These are phyloP conservation scores for Aegotheles bennettii DNA, from an alignment of 2,113 vertebrate genomes.

Conservation along the genomic window DNA sequence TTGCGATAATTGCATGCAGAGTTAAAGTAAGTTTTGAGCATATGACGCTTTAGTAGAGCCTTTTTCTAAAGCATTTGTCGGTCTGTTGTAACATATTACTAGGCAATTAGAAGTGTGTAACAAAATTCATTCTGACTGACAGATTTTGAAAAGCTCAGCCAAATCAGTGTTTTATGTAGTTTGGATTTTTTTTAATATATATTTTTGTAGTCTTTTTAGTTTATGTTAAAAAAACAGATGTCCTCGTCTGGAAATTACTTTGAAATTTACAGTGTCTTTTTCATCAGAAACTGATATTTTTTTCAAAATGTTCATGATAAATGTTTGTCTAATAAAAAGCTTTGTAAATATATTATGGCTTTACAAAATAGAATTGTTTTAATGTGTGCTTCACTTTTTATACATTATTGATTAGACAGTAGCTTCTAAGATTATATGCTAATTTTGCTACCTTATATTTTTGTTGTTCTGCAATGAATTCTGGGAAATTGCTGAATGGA, in stretches of 20 bases:
- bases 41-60: not conserved
- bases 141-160: constrained; percentile 14
- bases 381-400: not conserved
- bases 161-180: not conserved
- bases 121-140: constrained; percentile 43
- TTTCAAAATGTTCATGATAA: not conserved
- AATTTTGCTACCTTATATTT: constrained; percentile 12
- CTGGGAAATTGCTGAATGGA: constrained; percentile 8
- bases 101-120: constrained; percentile 8
- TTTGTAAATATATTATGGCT: not conserved
- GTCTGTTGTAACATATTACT: constrained; percentile 27
- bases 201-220: not conserved
- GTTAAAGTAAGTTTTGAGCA: constrained; percentile 40
- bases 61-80: constrained; percentile 42
- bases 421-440: not conserved
- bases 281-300: not conserved
- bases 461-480: constrained; percentile 50
- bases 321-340: not conserved
- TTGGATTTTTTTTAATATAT: not conserved
- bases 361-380: not conserved
- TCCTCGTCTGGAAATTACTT: not conserved
- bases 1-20: constrained; percentile 38
- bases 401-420: not conserved
- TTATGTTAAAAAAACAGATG: not conserved
- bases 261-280: not conserved